These are phyloP conservation scores for Meiosimyza platycephala DNA, from an alignment of 2,888 invertebrate genomes.

Conservation along the genomic window DNA sequence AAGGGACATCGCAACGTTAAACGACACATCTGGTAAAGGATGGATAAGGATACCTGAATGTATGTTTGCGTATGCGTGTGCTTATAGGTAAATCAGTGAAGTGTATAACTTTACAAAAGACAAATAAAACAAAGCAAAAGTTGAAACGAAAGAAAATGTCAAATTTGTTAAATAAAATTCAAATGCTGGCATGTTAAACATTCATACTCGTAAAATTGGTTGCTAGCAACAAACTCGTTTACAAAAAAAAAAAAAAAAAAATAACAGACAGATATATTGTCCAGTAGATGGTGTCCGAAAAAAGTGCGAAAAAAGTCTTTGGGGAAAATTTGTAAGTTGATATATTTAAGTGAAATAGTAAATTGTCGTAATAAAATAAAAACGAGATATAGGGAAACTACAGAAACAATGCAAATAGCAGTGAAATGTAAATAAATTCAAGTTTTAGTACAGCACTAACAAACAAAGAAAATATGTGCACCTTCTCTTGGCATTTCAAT, in stretches of 20 bases:
- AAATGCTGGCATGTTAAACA: conserved; percentile 34
- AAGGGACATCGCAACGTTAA: background rate
- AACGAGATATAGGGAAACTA: background rate
- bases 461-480: no score
- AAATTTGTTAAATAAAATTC: conserved; percentile 33
- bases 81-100: conserved; percentile 24
- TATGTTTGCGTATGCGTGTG: conserved; percentile 7
- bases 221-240: background rate
- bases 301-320: conserved; percentile 4
- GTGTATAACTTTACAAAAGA: conserved; percentile 23
- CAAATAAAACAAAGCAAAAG: background rate
- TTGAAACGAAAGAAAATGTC: conserved; percentile 28
- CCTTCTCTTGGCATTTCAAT: no score
- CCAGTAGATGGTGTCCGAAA: no score
- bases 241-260: no score
- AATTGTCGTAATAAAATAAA: conserved; percentile 12
- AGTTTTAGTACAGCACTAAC: no score
- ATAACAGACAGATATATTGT: no score
- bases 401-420: background rate
- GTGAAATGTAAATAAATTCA: conserved; percentile 3
- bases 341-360: conserved; percentile 17
- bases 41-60: background rate
- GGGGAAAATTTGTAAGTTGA: conserved; percentile 2
- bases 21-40: background rate
- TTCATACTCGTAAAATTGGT: conserved; percentile 21